Conservation (phyloP, 2,888 invertebrate genomes). For the Petrolisthes manimaculis region DNA sequence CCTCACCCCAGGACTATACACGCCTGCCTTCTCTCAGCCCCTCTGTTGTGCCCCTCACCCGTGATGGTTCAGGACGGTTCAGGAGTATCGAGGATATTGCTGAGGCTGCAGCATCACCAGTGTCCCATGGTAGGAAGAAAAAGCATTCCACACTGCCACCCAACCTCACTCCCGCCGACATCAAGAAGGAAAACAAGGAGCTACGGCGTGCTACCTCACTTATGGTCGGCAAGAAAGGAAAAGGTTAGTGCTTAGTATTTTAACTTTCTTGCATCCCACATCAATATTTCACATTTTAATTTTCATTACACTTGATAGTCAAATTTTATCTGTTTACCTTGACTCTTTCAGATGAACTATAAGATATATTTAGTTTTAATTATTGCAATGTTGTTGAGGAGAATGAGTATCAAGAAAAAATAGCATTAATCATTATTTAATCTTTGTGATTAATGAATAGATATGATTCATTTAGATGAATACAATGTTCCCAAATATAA, state of each 20-base stretch:
- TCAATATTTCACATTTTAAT: background rate
- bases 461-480: too few species aligned
- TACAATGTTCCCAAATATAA: too few species aligned
- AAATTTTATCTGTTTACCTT: background rate
- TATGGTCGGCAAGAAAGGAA: conserved; percentile 57
- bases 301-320: background rate
- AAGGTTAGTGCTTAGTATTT: conserved; percentile 28
- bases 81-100: conserved; percentile 58
- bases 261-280: background rate
- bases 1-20: conserved; percentile 50
- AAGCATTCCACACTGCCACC: conserved; percentile 61
- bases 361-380: background rate
- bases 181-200: conserved; percentile 56
- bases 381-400: too few species aligned
- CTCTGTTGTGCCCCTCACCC: conserved; percentile 52
- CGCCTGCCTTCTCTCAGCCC: conserved; percentile 49
- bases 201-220: conserved; percentile 56
- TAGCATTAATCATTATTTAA: too few species aligned
- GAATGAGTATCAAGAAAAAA: too few species aligned
- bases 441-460: too few species aligned
- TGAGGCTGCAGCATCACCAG: conserved; percentile 49
- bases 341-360: too few species aligned
- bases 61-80: conserved; percentile 58
- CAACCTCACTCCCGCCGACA: conserved; percentile 54
- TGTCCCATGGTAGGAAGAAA: conserved; percentile 44